Base-by-base conservation (phyloP, 64 coral and sea anemone species). In the Platygyra sinensis region DNA sequence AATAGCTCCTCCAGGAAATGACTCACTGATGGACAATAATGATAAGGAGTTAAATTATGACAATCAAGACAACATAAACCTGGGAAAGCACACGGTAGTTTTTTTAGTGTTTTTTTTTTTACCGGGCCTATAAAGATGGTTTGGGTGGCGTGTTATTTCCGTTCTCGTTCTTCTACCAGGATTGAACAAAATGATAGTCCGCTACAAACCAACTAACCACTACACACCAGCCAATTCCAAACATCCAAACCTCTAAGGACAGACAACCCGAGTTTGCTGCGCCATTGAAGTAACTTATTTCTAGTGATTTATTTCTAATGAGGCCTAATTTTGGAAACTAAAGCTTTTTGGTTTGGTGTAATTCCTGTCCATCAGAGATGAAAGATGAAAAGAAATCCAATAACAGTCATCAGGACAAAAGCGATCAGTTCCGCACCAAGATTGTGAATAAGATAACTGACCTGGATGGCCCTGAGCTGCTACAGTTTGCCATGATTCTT, bases 381-480 rank as follows among this genome's bases (percentile, higher is more conserved):
- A 51, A 67, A 71, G 63, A 39, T 42, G 38, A 71, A 14, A 85
- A 50, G 31, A 38, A 62, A 81, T 62, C 16, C 28, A 61, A 0
- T 29, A 16, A 54, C 22, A 59, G n/a, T 60, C 27, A 12, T 29
- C 49, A 29, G 9, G 28, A 18, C 14, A 60, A 38, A 57, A 83
- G 60, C 30, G 33, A 20, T 18, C 19, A 65, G 19, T 67, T 83
- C 42, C 59, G 61, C 33, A 18, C 80, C 18, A 36, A 85, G n/a
- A 85, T 85, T 71, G 63, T 52, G 20, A 52, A 14, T 14, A 60
- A 27, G 24, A 87, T 84, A 32, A 38, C 61, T 79, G 74, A 87
- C 27, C 75, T 92, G 74, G 84, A 92, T 67, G 90, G 90, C 24
- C 90, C 90, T 61, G 90, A 92, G 62, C 61, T 92, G 16, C n/a